phyloP scores from a whole-genome alignment of 2,888 invertebrate species.

The Mycalesis mineus region DNA sequence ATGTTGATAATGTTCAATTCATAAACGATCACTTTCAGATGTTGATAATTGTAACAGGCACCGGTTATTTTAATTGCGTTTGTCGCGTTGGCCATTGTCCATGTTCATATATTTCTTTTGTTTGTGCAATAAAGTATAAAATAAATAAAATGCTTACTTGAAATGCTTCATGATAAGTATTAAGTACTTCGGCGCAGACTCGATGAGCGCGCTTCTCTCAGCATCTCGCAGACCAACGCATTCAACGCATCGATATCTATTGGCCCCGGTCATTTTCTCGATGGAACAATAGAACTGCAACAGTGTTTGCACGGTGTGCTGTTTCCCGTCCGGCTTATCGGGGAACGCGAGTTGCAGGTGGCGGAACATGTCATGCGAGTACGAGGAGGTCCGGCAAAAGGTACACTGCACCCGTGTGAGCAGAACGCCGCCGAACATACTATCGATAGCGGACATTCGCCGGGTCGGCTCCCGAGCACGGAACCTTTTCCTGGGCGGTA shows the following conservation, averaged over 20 bases:
- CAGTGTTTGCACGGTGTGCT: slow-evolving; percentile 85
- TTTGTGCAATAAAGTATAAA: too few species aligned
- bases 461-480: slow-evolving; percentile 44
- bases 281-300: slow-evolving; percentile 87
- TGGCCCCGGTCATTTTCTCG: slow-evolving; percentile 87
- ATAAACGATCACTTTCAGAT: too few species aligned
- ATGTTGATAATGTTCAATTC: too few species aligned
- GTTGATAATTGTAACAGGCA: too few species aligned
- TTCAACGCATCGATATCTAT: slow-evolving; percentile 87
- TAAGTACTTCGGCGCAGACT: slow-evolving; percentile 86
- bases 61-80: too few species aligned
- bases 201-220: slow-evolving; percentile 77
- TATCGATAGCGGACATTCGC: slow-evolving; percentile 75
- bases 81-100: too few species aligned
- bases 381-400: slow-evolving; percentile 84
- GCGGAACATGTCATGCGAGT: slow-evolving; percentile 86
- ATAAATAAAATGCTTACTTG: slow-evolving; percentile 51
- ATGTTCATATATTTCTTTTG: too few species aligned
- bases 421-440: slow-evolving; percentile 86
- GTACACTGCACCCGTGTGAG: slow-evolving; percentile 86
- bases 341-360: slow-evolving; percentile 89
- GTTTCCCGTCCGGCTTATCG: slow-evolving; percentile 61
- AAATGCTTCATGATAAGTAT: slow-evolving; percentile 90
- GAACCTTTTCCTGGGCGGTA: slow-evolving; percentile 47
- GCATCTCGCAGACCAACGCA: slow-evolving; percentile 88